These are phyloP conservation scores for Sinocyclocheilus anshuiensis DNA, from an alignment of 2,113 vertebrate genomes.

Conservation along the genomic window DNA sequence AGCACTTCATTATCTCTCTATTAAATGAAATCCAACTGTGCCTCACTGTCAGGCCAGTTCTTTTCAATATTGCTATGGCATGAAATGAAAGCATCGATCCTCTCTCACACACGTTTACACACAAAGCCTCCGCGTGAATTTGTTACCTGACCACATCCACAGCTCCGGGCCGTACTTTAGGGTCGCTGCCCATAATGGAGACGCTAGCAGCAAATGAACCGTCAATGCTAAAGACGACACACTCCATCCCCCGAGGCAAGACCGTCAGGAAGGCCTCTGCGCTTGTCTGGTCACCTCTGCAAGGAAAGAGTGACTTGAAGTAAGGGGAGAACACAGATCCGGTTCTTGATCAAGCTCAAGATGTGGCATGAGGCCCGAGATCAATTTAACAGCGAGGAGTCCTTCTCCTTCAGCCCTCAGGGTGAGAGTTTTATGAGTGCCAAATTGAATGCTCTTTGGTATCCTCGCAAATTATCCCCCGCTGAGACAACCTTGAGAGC, in stretches of 20 bases:
- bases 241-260: conserved; percentile 92
- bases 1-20: conserved; percentile 25
- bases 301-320: neutral
- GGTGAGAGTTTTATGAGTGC: conserved; percentile 20
- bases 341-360: conserved; percentile 24
- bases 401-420: conserved; percentile 8
- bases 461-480: neutral
- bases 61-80: conserved; percentile 30
- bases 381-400: conserved; percentile 19
- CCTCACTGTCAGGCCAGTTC: neutral
- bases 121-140: neutral
- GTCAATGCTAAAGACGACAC: conserved; percentile 97
- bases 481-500: conserved; percentile 17
- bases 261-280: conserved; percentile 93
- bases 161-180: conserved; percentile 93
- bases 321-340: neutral
- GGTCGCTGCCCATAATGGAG: conserved; percentile 98
- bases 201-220: conserved; percentile 98
- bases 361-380: neutral
- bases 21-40: conserved; percentile 41
- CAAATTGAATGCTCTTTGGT: conserved; percentile 12
- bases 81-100: conserved; percentile 22
- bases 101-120: neutral
- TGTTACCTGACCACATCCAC: conserved; percentile 93
- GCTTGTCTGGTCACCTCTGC: conserved; percentile 91